Percentiles rank a stretch among this genome's conserved stretches.
Conservation (phyloP, 1,140 invertebrate genomes). For the Armadillidium nasatum region DNA sequence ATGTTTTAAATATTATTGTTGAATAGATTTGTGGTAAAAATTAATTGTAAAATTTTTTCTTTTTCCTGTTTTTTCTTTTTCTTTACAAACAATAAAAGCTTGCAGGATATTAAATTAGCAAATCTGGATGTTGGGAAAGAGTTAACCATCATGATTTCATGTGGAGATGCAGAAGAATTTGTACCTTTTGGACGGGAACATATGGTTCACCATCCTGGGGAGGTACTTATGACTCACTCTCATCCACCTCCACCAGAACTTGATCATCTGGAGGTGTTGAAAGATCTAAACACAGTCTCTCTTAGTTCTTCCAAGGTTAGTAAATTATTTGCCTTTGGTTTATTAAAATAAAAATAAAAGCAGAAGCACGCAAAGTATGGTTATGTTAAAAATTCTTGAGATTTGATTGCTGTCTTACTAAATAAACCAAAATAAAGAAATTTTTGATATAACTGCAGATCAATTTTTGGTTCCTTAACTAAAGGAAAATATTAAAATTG, state of each 20-base stretch:
- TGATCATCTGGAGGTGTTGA: background rate
- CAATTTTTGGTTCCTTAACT: too few species aligned
- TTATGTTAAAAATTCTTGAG: too few species aligned
- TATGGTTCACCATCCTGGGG: conserved; percentile 11
- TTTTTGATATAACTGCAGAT: too few species aligned
- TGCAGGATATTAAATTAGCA: background rate
- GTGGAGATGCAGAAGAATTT: conserved; percentile 10
- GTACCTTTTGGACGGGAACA: conserved; percentile 13
- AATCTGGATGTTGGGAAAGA: conserved; percentile 16
- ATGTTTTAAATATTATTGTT: too few species aligned
- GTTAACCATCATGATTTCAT: conserved; percentile 1
- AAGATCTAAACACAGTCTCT: conserved; percentile 2
- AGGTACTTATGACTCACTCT: background rate
- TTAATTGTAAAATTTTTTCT: too few species aligned
- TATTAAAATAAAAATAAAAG: background rate
- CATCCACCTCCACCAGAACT: background rate
- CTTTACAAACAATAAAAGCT: too few species aligned
- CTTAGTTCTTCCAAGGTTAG: conserved; percentile 2
- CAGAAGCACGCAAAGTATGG: too few species aligned
- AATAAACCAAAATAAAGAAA: too few species aligned
- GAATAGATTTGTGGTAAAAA: too few species aligned
- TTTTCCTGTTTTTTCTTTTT: too few species aligned
- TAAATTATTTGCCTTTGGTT: background rate
- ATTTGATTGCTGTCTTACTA: too few species aligned
- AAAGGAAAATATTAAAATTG: too few species aligned